phyloP scores from a whole-genome alignment of 2,888 invertebrate genomes.

The Podabrus alpinus region DNA sequence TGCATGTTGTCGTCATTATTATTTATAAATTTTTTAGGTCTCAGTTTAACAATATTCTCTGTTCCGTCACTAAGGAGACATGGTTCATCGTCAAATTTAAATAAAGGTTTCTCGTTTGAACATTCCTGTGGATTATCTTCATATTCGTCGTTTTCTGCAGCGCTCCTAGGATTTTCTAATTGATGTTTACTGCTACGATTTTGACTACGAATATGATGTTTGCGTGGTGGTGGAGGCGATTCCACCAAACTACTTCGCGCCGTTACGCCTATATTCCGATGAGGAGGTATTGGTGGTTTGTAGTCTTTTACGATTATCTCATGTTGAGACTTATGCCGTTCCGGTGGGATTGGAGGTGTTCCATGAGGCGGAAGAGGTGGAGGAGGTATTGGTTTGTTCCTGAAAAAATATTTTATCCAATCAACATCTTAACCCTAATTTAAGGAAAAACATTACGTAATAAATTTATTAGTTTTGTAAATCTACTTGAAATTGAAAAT shows the following conservation, averaged over 20 bases:
- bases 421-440: not conserved
- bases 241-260: constrained; percentile 17
- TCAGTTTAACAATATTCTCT: constrained; percentile 53
- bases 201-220: constrained; percentile 56
- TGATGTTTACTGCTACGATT: constrained; percentile 52
- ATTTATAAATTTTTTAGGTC: constrained; percentile 55
- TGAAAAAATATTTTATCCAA: constrained; percentile 32
- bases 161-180: constrained; percentile 30
- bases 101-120: constrained; percentile 36
- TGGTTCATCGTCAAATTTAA: constrained; percentile 64
- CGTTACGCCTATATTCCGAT: constrained; percentile 65
- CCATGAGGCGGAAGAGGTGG: constrained; percentile 60
- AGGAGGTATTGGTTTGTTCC: constrained; percentile 54
- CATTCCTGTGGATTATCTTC: constrained; percentile 16
- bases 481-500: not conserved
- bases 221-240: constrained; percentile 42
- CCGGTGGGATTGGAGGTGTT: constrained; percentile 46
- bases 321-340: constrained; percentile 40
- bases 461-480: not conserved
- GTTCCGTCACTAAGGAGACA: constrained; percentile 2
- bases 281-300: constrained; percentile 87
- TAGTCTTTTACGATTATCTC: constrained; percentile 63
- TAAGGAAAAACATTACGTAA: no score
- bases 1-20: constrained; percentile 59
- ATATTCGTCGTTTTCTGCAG: constrained; percentile 9